phyloP scores from a whole-genome alignment of 2,797 vertebrate genomes.

The Sus cebifrons region DNA sequence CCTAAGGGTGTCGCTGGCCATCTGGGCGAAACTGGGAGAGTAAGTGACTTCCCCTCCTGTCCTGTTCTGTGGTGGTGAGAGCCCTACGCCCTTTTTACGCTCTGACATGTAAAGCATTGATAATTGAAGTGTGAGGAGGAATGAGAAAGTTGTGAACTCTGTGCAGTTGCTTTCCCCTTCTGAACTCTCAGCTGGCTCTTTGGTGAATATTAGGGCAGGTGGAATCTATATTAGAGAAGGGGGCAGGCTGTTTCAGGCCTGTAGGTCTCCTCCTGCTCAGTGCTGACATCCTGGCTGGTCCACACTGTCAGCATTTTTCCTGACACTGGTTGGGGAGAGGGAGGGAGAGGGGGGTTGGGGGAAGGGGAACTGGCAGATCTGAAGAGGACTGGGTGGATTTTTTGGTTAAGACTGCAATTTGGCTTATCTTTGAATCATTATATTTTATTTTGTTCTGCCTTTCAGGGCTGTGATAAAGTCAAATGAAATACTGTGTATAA shows the following conservation, averaged over 20 bases:
- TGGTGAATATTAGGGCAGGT: not conserved
- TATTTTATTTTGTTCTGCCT: conserved; percentile 28
- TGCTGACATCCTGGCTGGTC: not conserved
- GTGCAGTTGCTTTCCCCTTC: not conserved
- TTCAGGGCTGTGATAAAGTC: conserved; percentile 13
- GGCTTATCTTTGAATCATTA: conserved; percentile 32
- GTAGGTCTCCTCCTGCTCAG: not conserved
- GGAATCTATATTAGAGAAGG: not conserved
- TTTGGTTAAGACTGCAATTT: not conserved
- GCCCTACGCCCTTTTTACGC: not conserved
- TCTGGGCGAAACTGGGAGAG: conserved; percentile 98
- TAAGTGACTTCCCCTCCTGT: conserved; percentile 90
- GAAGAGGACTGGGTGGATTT: not conserved
- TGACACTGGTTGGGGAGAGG: not conserved
- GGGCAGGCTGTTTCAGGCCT: not conserved
- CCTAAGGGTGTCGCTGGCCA: conserved; percentile 96
- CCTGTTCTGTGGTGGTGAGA: not conserved
- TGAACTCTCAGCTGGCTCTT: not conserved
- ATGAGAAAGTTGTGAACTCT: not conserved
- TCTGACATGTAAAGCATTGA: not conserved
- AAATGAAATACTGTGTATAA: not conserved
- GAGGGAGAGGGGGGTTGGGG: not conserved
- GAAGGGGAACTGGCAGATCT: not conserved
- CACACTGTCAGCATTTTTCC: not conserved
- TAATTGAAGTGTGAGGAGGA: not conserved